These are phyloP conservation scores for Oreocharis arfaki DNA, from an alignment of 2,113 vertebrate genomes.

Conservation along the genomic window DNA sequence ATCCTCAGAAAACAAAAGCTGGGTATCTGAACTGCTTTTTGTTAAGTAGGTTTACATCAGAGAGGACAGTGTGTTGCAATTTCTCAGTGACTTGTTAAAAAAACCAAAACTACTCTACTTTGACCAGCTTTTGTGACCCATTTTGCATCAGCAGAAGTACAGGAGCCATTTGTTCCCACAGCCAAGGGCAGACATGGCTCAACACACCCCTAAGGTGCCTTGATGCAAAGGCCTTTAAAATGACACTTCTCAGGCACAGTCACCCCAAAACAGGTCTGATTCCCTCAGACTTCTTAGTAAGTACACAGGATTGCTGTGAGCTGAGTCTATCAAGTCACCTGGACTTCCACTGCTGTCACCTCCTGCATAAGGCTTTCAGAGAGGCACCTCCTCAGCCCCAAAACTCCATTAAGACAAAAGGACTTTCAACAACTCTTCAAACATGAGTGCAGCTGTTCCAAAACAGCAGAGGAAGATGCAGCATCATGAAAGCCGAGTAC, in stretches of 20 bases:
- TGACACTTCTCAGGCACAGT: background rate
- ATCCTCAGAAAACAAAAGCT: background rate
- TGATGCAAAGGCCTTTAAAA: background rate
- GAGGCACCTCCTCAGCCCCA: background rate
- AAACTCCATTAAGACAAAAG: background rate
- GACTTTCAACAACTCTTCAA: background rate
- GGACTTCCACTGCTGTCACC: background rate
- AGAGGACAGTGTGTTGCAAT: background rate
- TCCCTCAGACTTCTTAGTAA: background rate
- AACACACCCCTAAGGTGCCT: accelerated
- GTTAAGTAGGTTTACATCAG: background rate
- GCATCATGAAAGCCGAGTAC: background rate
- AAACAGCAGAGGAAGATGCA: background rate
- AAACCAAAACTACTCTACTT: background rate
- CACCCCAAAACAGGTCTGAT: background rate
- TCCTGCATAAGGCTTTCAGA: background rate
- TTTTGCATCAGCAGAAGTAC: background rate
- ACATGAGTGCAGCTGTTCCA: background rate
- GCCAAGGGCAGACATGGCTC: background rate
- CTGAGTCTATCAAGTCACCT: background rate
- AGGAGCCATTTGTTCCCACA: background rate
- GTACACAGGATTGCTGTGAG: background rate
- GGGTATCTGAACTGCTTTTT: background rate
- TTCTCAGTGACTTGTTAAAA: background rate
- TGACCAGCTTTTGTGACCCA: background rate